Evolutionary conservation across 2,888 invertebrate genomes (phyloP).

Genomic region (Diaprepes abbreviatus): DNA sequence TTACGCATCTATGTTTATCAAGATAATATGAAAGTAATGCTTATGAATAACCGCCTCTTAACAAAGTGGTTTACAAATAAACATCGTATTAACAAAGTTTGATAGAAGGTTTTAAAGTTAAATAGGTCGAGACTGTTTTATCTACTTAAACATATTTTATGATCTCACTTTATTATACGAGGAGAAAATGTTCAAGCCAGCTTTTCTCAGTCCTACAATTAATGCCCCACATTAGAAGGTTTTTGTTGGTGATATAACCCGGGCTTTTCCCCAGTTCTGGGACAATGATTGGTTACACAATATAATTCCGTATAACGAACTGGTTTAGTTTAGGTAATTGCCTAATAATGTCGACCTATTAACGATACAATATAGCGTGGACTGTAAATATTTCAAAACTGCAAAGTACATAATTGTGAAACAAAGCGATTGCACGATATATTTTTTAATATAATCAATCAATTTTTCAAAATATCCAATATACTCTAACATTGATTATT

Average conservation of each 20-base stretch:
- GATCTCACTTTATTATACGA: conserved; percentile 36
- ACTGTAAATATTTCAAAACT: background rate
- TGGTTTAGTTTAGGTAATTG: conserved; percentile 44
- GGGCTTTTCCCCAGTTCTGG: conserved; percentile 37
- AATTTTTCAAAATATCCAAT: too few species aligned
- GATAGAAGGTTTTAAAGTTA: conserved; percentile 7
- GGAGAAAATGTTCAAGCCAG: conserved; percentile 44
- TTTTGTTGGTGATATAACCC: conserved; percentile 46
- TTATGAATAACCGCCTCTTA: too few species aligned
- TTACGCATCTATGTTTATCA: too few species aligned
- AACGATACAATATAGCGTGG: conserved; percentile 19
- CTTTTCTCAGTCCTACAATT: conserved; percentile 44
- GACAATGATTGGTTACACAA: conserved; percentile 48
- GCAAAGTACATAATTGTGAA: too few species aligned
- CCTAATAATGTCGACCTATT: conserved; percentile 38
- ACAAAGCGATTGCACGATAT: too few species aligned
- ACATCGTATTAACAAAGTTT: conserved; percentile 21
- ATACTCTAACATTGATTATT: too few species aligned
- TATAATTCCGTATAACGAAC: conserved; percentile 46
- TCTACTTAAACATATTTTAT: conserved; percentile 27
- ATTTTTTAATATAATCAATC: too few species aligned
- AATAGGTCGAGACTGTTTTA: conserved; percentile 18
- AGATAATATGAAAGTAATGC: too few species aligned
- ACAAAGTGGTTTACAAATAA: background rate
- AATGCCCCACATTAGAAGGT: conserved; percentile 47